Base-by-base conservation (phyloP, 2,113 vertebrate species). In the Zosterops hypoxanthus region DNA sequence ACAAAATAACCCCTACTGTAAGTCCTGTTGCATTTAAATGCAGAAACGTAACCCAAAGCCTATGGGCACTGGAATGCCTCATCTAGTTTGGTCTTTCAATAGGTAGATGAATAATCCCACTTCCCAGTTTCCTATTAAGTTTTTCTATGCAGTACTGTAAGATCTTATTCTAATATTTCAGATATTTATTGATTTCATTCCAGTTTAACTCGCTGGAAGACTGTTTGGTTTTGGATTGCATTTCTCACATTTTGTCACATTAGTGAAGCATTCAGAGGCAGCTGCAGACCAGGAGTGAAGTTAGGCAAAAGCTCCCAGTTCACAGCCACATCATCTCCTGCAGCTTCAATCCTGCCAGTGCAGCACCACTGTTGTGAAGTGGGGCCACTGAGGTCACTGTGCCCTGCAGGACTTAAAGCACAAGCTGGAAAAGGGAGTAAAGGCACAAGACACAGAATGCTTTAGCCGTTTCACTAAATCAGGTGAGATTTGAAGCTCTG, bases 321-420 rank as follows among this genome's bases (percentile, higher is more conserved):
- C 71, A 31, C 76, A 61, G 25, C 7, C 60, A 17, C 1, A 1
- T 9, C 63, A 80, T 4, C 46, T 23, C 64, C 28, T 12, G 5
- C 29, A 2, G 5, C 47, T 36, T 33, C 56, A 33, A 20, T 7
- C 33, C 56, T 39, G 12, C 34, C 26, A 10, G 9, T 18, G 9
- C 0, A 31, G 42, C 4, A 13, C 5, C 8, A 12, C 12, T 9
- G 31, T 0, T 26, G 39, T 4, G 10, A 10, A 39, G 14, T 8
- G 23, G n/a, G 24, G 34, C 13, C 82, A 44, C 2, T 0, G 0
- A 63, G 47, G 47, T 26, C 55, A 71, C 16, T 2, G 12, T 1
- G 11, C 29, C 5, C 39, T 26, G 3, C 0, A 31, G 6, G 15
- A 39, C n/a, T 36, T n/a, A 26, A 26, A 52, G 34, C 41, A 31